Evolutionary conservation across 2,888 invertebrate genomes (phyloP), one percentile per base, ranked within the genome.

Genomic region (Eupithecia abbreviata): DNA sequence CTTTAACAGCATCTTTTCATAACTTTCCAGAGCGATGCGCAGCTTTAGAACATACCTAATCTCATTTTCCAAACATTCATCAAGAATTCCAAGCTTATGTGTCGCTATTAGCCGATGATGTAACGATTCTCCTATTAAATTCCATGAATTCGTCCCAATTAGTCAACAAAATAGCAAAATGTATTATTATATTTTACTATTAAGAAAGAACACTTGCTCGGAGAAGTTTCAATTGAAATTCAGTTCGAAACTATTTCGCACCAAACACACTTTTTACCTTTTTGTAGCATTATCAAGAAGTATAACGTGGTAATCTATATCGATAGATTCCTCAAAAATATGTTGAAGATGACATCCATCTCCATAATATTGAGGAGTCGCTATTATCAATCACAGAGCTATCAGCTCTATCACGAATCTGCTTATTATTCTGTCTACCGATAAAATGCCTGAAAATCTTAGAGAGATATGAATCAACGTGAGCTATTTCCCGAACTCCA

Each of bases 311-410:
- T 9, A 51, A 51, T n/a, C 5, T 51, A 15, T 15, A 66, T 15
- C 42, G 9, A 15, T 15, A 43, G 42, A 43, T 67, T 67, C 67
- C 13, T 41, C 3, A 43, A 67, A 43, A 67, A 42, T 43, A 67
- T n/a, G 67, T 43, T 67, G 43, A 3, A 67, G 67, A 67, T 43
- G n/a, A 42, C 13, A 67, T 76, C 73, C 69, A 74, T 71, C 72
- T 74, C 45, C 68, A 77, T 83, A 83, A 79, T 80, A 79, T 78
- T 76, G 78, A 72, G 76, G 77, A 83, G 82, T 81, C 81, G 82
- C 81, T 76, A 82, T 79, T 83, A 87, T 85, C 85, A 87, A 86
- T 86, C 86, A 86, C 84, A 71, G 77, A 78, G 74, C 76, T 77
- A 86, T 82, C 85, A 84, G 85, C 86, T 86, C 82, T 79, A 81